Conservation (phyloP, 2,113 vertebrate genomes). For the Labrus mixtus region DNA sequence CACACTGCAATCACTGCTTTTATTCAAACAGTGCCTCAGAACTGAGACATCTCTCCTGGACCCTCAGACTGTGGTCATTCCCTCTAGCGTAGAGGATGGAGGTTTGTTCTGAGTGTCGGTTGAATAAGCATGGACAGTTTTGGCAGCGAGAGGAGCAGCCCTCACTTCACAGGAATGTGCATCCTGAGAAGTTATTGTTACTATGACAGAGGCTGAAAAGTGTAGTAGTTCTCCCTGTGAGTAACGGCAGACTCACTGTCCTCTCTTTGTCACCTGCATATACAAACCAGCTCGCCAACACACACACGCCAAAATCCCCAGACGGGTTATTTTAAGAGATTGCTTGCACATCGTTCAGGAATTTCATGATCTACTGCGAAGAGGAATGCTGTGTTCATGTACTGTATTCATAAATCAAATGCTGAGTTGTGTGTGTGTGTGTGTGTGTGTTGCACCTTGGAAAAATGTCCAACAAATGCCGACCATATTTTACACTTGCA, state of each 20-base stretch:
- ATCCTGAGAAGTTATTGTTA: background rate
- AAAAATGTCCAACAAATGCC: background rate
- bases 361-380: slow-evolving; percentile 35
- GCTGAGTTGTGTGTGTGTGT: background rate
- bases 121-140: background rate
- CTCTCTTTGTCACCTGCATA: background rate
- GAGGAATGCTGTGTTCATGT: slow-evolving; percentile 27
- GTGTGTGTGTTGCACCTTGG: background rate
- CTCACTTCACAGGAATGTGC: slow-evolving; percentile 53
- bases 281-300: background rate
- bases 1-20: no score
- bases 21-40: no score
- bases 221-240: slow-evolving; percentile 8
- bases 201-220: slow-evolving; percentile 6
- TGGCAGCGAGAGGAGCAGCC: slow-evolving; percentile 11
- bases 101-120: slow-evolving; percentile 2
- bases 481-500: background rate
- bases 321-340: slow-evolving; percentile 33
- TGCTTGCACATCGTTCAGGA: slow-evolving; percentile 36
- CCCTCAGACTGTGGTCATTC: background rate
- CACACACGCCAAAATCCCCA: slow-evolving; percentile 5
- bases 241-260: background rate
- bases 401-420: slow-evolving; percentile 7
- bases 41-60: background rate
- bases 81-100: background rate